Evolutionary conservation across 2,888 invertebrate genomes (phyloP), one percentile per base, ranked within the genome.

Genomic region (Eurytoma adleriae): DNA sequence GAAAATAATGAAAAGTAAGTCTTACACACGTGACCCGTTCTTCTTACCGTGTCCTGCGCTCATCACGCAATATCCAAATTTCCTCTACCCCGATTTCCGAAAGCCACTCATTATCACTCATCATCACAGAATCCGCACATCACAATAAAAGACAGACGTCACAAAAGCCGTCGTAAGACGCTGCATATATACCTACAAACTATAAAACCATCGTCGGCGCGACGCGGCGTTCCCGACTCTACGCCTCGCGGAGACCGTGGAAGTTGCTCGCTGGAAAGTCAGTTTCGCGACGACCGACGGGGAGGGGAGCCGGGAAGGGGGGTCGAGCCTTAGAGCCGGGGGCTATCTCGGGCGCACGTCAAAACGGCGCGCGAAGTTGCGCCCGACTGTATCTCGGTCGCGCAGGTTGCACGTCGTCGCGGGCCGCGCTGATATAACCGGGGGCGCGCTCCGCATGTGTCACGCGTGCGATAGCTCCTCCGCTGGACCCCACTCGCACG

Each of bases 351-450:
- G 50, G 78, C 71, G 84, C 85, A 88, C 86, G 89, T 89, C 88
- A 88, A 89, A 89, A 88, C 86, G 85, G 85, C 84, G 69, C 61
- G 86, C 86, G 87, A 89, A 89, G 87, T 89, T 88, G 85, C 84
- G 85, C 83, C 40, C 40, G 40, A 24, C 7, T 50, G 61, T 71
- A 72, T 72, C 72, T 72, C 72, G 56, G 83, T 79, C 83, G 85
- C 81, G 87, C 86, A 85, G 84, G 85, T 85, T 85, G 85, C 83
- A 82, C 85, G 84, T 82, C 83, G 83, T 84, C 87, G 86, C 87
- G 83, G 85, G 84, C 87, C 86, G 87, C 86, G 86, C 86, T 86
- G 87, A 87, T 87, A 59, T 59, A 10, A 87, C 87, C 13, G 12
- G 24, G 27, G 13, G 61, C 27, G 13, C 18, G 56, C 56, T 20